Evolutionary conservation across 2,888 invertebrate species (phyloP), one percentile per base, ranked within the genome.

Genomic region (Mythimna loreyi): DNA sequence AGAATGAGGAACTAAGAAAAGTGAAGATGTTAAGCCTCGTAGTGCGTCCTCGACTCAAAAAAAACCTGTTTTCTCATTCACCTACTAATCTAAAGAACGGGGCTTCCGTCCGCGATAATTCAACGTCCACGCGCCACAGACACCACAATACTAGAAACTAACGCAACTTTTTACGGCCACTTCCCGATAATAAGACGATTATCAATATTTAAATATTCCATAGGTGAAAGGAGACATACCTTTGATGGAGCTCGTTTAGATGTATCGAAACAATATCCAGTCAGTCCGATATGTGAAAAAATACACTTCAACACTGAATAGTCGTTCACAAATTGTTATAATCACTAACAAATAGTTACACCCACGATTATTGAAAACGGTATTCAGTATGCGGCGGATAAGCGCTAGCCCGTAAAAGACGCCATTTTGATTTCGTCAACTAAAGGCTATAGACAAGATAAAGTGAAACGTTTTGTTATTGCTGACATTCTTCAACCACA

Each of bases 371-470:
- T 85, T 83, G 79, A 86, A 90, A 91, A 90, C 89, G 84, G 86
- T 86, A 85, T 85, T 84, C 87, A 89, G 89, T 84, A 90, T 92
- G 91, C 94, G 94, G 94, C 93, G 89, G 92, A 93, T 93, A 92
- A 90, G 92, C 92, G 91, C 93, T 94, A 94, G 89, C 89, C 91
- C 91, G 91, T 92, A 92, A 93, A 92, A 92, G 93, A 94, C 94
- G 95, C 96, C 95, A 96, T 96, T 95, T 96, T 96, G 95, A 95
- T 95, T 94, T 96, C 96, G 95, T 96, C 95, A 94, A 95, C 95
- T 95, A 93, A 90, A 86, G 84, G 76, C 88, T 85, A 92, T 85
- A 93, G 93, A 94, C 92, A 93, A 92, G 69, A 87, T 83, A 90
- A 85, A 89, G 0, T 2, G 43, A 0, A 61, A 59, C 89, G 87